Evolutionary conservation across 2,888 invertebrate genomes (phyloP).

Genomic region (Acleris sparsana): DNA sequence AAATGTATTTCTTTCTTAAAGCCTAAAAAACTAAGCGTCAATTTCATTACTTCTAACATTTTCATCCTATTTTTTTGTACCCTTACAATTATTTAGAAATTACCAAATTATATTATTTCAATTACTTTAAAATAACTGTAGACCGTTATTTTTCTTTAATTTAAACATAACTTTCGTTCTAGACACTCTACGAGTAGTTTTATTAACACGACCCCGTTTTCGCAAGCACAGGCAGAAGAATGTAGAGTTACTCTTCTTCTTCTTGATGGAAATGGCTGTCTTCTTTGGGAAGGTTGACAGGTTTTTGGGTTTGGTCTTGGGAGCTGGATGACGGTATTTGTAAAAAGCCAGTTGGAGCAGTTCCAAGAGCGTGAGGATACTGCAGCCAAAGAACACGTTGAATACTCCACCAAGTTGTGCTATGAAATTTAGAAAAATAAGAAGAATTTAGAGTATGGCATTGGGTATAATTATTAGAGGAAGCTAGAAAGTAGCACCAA

Average conservation of each 20-base stretch:
- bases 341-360: slow-evolving; percentile 47
- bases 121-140: neutral
- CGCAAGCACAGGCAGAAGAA: neutral
- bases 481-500: too few relatives aligned
- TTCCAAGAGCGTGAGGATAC: slow-evolving; percentile 63
- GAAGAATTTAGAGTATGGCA: too few relatives aligned
- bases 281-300: neutral
- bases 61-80: too few relatives aligned
- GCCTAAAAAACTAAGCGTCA: too few relatives aligned
- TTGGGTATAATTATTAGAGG: too few relatives aligned
- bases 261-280: neutral
- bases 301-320: neutral
- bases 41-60: too few relatives aligned
- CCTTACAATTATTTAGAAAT: too few relatives aligned
- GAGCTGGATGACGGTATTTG: slow-evolving; percentile 9
- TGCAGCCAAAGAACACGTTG: slow-evolving; percentile 71
- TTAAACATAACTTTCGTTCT: slow-evolving; percentile 4
- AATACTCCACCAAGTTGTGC: slow-evolving; percentile 72
- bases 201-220: slow-evolving; percentile 4
- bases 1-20: too few relatives aligned
- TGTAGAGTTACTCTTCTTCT: slow-evolving; percentile 5
- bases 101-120: neutral
- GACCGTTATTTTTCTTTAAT: neutral
- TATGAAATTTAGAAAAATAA: slow-evolving; percentile 35
- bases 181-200: neutral